Percentiles rank a stretch among this genome's conserved stretches.
These are phyloP conservation scores for Cheilosia variabilis DNA, from an alignment of 2,888 invertebrate genomes.

Conservation along the genomic window DNA sequence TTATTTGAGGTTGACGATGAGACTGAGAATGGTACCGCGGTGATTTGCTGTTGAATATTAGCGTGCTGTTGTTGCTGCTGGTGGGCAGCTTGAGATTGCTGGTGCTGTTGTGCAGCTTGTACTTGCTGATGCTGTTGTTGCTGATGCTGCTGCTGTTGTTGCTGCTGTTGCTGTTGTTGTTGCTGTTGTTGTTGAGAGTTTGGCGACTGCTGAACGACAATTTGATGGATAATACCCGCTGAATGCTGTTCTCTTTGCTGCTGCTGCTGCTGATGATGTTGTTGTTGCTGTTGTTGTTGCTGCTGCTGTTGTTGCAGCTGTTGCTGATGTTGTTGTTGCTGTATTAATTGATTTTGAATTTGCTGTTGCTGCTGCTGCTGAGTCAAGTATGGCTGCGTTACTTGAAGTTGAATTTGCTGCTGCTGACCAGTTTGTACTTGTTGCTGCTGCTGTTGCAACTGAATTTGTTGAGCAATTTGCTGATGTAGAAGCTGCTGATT, in stretches of 20 bases:
- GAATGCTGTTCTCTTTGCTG: slow-evolving; percentile 86
- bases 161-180: slow-evolving; percentile 84
- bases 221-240: slow-evolving; percentile 80
- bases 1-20: slow-evolving; percentile 77
- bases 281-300: slow-evolving; percentile 78
- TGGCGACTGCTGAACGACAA: slow-evolving; percentile 81
- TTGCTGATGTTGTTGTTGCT: slow-evolving; percentile 81
- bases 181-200: slow-evolving; percentile 82
- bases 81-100: slow-evolving; percentile 84
- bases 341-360: slow-evolving; percentile 84
- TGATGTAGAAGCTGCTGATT: slow-evolving; percentile 79
- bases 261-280: slow-evolving; percentile 83
- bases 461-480: slow-evolving; percentile 79
- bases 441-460: slow-evolving; percentile 80
- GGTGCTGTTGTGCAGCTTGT: slow-evolving; percentile 55
- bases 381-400: slow-evolving; percentile 83
- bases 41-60: slow-evolving; percentile 79
- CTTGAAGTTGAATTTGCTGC: slow-evolving; percentile 81
- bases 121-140: slow-evolving; percentile 79
- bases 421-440: slow-evolving; percentile 80
- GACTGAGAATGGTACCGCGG: slow-evolving; percentile 81
- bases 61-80: slow-evolving; percentile 81
- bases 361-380: slow-evolving; percentile 85
- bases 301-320: slow-evolving; percentile 80
- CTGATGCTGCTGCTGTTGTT: slow-evolving; percentile 84